These are phyloP conservation scores for Eulithis prunata DNA, from an alignment of 2,888 invertebrate species.

Conservation along the genomic window DNA sequence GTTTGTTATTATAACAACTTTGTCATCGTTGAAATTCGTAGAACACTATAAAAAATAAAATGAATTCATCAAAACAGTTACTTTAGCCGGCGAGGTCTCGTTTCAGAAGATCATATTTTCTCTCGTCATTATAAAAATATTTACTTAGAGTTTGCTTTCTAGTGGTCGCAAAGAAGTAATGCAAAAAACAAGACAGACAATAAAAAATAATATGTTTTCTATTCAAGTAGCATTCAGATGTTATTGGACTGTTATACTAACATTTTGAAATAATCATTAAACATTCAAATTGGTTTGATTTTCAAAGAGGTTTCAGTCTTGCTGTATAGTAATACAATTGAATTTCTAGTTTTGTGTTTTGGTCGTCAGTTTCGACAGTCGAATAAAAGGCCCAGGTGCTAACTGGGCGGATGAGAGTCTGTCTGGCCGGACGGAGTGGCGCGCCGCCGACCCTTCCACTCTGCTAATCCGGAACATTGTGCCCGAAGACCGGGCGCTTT, in stretches of 20 bases:
- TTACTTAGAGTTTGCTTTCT: background rate
- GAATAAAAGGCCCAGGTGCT: slow-evolving; percentile 82
- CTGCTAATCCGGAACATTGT: slow-evolving; percentile 87
- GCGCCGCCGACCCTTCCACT: slow-evolving; percentile 87
- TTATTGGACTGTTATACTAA: too few species aligned
- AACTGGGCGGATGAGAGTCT: slow-evolving; percentile 90
- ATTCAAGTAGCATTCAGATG: too few species aligned
- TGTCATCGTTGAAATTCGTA: slow-evolving; percentile 24
- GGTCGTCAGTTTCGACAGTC: slow-evolving; percentile 87
- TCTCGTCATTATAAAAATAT: slow-evolving; percentile 21
- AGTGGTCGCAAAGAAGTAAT: background rate
- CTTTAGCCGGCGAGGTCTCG: slow-evolving; percentile 13
- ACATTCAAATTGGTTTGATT: too few species aligned
- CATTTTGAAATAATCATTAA: too few species aligned
- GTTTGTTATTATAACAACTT: slow-evolving; percentile 33
- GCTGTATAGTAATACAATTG: too few species aligned
- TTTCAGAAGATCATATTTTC: slow-evolving; percentile 16
- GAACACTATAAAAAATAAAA: slow-evolving; percentile 23
- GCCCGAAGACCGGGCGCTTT: slow-evolving; percentile 90
- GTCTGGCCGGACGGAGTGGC: slow-evolving; percentile 88
- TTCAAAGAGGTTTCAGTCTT: too few species aligned
- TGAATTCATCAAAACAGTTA: slow-evolving; percentile 12
- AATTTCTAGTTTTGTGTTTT: background rate
- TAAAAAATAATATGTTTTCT: too few species aligned
- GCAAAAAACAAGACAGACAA: too few species aligned